Base-by-base conservation (phyloP, 2,113 vertebrate genomes). In the Agelaius tricolor region DNA sequence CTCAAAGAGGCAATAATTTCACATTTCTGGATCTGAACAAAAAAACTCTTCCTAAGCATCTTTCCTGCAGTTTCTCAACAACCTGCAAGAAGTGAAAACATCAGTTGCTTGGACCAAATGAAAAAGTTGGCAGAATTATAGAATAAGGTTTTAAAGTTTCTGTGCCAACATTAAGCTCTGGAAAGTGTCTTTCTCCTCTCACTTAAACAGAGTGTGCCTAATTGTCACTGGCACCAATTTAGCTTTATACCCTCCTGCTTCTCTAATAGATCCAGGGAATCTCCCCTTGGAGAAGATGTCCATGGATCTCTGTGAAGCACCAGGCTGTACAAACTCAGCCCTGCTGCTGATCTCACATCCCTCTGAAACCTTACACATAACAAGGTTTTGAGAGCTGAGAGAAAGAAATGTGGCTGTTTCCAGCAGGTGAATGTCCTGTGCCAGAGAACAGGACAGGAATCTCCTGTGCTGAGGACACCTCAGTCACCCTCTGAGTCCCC, bases 1-100 rank as follows among this genome's bases (percentile, higher is more conserved):
- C 82, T 91, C 27, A 13, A 90, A 77, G 73, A 94, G 43, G 82
- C 61, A 93, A 89, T 94, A 90, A 95, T 95, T 95, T 96, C 73
- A 74, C 75, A 65, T 82, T 84, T 43, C 76, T 81, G 61, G 57
- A 54, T 52, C 65, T 65, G 72, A 83, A 85, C 57, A 69, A 62
- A 87, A 87, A 94, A 15, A 0, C 27, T 84, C 81, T 55, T 77
- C 47, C 85, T 92, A 93, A 93, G 93, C 92, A 91, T 83, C 55
- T 90, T 94, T 79, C 66, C 63, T 67, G 68, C 58, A 86, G 59
- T 76, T 87, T 76, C 79, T 77, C 86, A 94, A 88, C 22, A 66
- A 80, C n/a, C n/a, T 73, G 58, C 30, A 52, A 46, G 41, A 55
- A 52, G 31, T 52, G 9, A 33, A 82, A 72, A 41, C 68, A 58